Percentiles rank a stretch among this genome's conserved stretches.
Evolutionary conservation across 2,113 vertebrate genomes (phyloP).

Genomic region (Varanus komodoensis): DNA sequence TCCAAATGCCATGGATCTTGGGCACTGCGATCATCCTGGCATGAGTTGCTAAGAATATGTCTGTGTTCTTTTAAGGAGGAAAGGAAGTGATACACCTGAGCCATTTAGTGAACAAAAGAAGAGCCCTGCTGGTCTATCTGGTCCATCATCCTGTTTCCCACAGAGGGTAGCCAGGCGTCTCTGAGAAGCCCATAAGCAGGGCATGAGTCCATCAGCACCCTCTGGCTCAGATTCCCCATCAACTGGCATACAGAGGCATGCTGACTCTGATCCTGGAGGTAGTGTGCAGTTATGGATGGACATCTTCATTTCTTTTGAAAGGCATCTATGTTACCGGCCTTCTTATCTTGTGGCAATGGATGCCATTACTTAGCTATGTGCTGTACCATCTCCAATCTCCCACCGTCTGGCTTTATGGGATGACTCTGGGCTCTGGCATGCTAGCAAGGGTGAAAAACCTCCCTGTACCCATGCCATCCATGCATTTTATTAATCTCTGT

Average conservation of each 20-base stretch:
- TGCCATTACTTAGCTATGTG: background rate
- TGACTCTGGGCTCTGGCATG: no score
- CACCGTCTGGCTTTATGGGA: background rate
- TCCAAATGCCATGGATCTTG: background rate
- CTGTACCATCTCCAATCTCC: background rate
- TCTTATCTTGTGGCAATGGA: background rate
- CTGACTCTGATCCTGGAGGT: no score
- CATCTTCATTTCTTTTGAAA: background rate
- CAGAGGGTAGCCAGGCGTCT: no score
- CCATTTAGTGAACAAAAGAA: background rate
- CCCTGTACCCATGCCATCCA: background rate
- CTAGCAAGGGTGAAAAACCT: background rate
- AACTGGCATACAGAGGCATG: no score
- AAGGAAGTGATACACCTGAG: background rate
- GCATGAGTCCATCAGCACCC: no score
- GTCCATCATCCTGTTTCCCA: no score
- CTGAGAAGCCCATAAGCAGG: no score
- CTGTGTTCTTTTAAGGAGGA: conserved; percentile 1
- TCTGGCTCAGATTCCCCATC: no score
- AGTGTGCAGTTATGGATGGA: no score
- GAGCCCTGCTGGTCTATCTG: background rate
- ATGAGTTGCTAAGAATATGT: background rate
- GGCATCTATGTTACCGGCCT: no score
- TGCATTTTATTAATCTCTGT: no score
- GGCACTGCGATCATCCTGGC: background rate